A percentile compares a stretch with the other conserved stretches of the same genome.
These are phyloP conservation scores for Nesidiocoris tenuis DNA, from an alignment of 2,888 invertebrate genomes.

Conservation along the genomic window DNA sequence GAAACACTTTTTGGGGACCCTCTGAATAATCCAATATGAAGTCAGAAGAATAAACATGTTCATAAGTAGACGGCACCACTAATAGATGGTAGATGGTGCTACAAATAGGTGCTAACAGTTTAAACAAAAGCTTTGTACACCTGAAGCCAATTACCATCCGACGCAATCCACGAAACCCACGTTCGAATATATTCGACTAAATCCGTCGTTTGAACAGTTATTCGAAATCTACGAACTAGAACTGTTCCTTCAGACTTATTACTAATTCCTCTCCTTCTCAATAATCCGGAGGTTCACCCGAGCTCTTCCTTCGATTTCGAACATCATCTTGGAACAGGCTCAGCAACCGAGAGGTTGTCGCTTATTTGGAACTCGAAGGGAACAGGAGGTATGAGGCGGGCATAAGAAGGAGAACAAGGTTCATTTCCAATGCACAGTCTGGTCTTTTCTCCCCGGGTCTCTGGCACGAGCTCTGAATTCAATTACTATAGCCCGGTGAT, in stretches of 20 bases:
- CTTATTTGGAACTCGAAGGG: neutral
- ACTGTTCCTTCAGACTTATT: neutral
- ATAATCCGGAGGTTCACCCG: neutral
- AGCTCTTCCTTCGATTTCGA: neutral
- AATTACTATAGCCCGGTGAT: constrained; percentile 26
- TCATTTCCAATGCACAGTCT: constrained; percentile 27
- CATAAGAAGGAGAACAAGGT: neutral
- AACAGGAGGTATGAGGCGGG: neutral
- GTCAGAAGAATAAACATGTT: no score
- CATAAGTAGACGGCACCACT: no score
- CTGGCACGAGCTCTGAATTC: constrained; percentile 25
- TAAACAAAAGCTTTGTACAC: no score
- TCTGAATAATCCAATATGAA: no score
- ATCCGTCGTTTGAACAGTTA: no score
- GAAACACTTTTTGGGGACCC: no score
- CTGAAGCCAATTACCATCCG: no score
- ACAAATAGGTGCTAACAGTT: no score
- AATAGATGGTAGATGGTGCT: no score
- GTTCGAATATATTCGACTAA: no score
- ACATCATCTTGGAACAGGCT: constrained; percentile 14
- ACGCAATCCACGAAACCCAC: no score
- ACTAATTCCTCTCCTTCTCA: neutral
- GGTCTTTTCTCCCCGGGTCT: neutral
- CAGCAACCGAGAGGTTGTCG: neutral
- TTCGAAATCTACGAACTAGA: neutral